phyloP scores from a whole-genome alignment of 2,888 invertebrate species.

The Prosopocoilus inquinatus region DNA sequence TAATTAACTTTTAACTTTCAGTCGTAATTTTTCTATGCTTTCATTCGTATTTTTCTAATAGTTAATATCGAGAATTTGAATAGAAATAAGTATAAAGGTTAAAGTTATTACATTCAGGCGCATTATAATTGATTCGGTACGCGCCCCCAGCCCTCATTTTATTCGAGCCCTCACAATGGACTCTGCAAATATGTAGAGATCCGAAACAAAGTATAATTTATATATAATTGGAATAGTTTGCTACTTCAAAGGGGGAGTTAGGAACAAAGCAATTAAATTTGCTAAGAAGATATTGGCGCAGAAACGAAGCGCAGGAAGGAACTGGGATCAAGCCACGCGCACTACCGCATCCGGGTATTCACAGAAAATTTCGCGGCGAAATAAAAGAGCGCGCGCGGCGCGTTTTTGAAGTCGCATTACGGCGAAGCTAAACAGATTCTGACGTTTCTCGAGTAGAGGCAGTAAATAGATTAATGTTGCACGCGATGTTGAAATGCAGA shows the following conservation, averaged over 20 bases:
- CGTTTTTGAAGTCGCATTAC: constrained; percentile 28
- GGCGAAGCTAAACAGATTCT: constrained; percentile 41
- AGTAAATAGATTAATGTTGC: constrained; percentile 40
- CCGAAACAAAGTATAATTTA: constrained; percentile 26
- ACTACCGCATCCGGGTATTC: too few relatives aligned
- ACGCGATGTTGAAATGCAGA: constrained; percentile 42
- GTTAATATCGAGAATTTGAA: too few relatives aligned
- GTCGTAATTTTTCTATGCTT: too few relatives aligned
- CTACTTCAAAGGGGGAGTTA: constrained; percentile 20
- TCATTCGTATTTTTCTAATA: too few relatives aligned
- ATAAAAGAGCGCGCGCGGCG: neutral
- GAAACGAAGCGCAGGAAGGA: neutral
- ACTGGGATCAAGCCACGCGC: neutral
- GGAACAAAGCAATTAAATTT: neutral
- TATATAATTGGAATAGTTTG: constrained; percentile 28
- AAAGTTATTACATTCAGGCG: constrained; percentile 7
- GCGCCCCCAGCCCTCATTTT: constrained; percentile 1
- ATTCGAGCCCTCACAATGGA: neutral
- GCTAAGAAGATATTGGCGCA: constrained; percentile 1
- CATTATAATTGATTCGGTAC: neutral
- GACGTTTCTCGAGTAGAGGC: constrained; percentile 35
- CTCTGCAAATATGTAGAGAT: constrained; percentile 5
- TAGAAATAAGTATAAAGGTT: neutral
- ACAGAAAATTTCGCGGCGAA: neutral
- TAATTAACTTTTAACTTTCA: too few relatives aligned